Evolutionary conservation across 2,797 vertebrate genomes (phyloP), one percentile per base, ranked within the genome.

Genomic region (Prunella strophiata): DNA sequence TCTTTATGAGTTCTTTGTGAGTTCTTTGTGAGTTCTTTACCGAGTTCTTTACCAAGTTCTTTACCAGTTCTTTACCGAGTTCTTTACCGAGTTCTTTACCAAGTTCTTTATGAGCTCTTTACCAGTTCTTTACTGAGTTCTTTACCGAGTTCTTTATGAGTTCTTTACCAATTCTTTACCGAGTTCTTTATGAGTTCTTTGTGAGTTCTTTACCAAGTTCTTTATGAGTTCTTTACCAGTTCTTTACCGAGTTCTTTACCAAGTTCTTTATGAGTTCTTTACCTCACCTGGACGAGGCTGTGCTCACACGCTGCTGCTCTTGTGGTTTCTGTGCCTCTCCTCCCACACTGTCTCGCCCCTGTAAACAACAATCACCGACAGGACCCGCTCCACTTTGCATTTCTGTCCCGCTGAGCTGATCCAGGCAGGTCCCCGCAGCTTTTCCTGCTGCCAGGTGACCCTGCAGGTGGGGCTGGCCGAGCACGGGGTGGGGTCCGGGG

Each of bases 241-340:
- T 36, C 36, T 36, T 36, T 36, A 36, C 36, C 36, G 36, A 36
- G 36, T 36, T 36, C 36, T 36, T 36, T 36, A 36, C 36, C 36
- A 8, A 36, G 36, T 36, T 36, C 36, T 36, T 9, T 36, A 36
- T 36, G 36, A 36, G 36, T 36, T 36, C 36, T 36, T 36, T 36
- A 36, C 48, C 77, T 58, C 2, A 2, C 73, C 0, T 8, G 43
- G 65, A 2, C 3, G 17, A 27, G 62, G 79, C 85, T 63, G 48
- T 42, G 47, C 86, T 85, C 22, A 0, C 5, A 2, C 32, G 0
- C 54, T 23, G 61, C 13, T 4, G 2, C 34, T 47, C 19, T 0
- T 5, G 16, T 10, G 71, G 11, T 20, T 73, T n/a, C 17, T 3
- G 2, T 3, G 0, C 23, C 57, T 13, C 57, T 27, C 84, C 87